Percentiles rank a stretch among this genome's conserved stretches.
phyloP scores from a whole-genome alignment of 2,888 invertebrate species.

The Tenthredo livida region DNA sequence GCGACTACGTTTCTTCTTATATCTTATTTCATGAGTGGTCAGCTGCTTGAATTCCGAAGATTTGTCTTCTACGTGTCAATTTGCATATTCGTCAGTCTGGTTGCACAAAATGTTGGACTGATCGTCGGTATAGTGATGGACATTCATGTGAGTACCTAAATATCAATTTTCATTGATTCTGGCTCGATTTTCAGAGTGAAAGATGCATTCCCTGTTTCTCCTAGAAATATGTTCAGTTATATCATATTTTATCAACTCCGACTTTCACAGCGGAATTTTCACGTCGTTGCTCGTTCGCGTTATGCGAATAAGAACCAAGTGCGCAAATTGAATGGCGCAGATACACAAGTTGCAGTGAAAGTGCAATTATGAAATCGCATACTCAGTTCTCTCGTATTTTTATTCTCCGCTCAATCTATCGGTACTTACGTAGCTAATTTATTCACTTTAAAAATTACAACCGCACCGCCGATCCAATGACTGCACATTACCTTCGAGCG shows the following conservation, averaged over 20 bases:
- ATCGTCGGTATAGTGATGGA: slow-evolving; percentile 91
- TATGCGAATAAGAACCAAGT: neutral
- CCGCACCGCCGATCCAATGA: neutral
- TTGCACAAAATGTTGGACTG: slow-evolving; percentile 92
- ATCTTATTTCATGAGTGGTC: slow-evolving; percentile 92
- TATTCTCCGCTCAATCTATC: neutral
- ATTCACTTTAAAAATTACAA: neutral
- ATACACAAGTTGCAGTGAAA: slow-evolving; percentile 10
- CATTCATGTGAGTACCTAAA: slow-evolving; percentile 84
- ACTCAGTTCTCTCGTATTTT: neutral
- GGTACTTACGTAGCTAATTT: neutral
- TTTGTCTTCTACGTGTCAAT: slow-evolving; percentile 87
- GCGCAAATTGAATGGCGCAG: neutral
- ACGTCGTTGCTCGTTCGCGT: neutral
- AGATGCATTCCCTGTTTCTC: neutral
- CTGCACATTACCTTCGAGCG: neutral
- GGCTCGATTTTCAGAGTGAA: neutral
- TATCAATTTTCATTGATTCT: neutral
- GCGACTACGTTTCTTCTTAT: slow-evolving; percentile 88
- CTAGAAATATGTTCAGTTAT: neutral
- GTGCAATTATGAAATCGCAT: slow-evolving; percentile 3
- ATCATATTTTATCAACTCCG: neutral
- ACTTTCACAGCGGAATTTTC: neutral
- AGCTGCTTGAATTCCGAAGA: slow-evolving; percentile 88
- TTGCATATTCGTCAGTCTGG: slow-evolving; percentile 88